These are phyloP conservation scores for Cremastobaeus sp. DNA, from an alignment of 2,888 invertebrate species.

Conservation along the genomic window DNA sequence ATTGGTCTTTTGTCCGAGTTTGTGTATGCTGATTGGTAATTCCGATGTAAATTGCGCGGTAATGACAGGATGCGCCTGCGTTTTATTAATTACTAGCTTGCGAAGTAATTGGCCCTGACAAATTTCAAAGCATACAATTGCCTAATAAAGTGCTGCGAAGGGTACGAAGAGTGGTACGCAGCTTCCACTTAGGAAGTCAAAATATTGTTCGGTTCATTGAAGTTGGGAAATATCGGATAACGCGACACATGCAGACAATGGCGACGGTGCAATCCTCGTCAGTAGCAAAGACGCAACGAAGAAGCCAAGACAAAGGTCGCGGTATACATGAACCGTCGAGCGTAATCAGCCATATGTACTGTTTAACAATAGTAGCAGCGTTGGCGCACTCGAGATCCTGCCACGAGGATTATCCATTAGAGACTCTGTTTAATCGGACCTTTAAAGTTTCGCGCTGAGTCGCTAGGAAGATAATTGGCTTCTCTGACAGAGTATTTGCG, in stretches of 20 bases:
- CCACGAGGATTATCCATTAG: slow-evolving; percentile 75
- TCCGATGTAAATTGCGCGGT: too few species aligned
- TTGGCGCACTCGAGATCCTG: slow-evolving; percentile 59
- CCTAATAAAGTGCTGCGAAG: slow-evolving; percentile 7
- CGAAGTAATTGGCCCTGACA: slow-evolving; percentile 31
- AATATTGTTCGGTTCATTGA: slow-evolving; percentile 46
- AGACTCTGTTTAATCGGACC: slow-evolving; percentile 77
- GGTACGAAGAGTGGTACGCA: not conserved
- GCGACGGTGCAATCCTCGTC: slow-evolving; percentile 45
- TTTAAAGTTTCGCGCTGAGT: slow-evolving; percentile 73
- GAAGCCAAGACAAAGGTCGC: slow-evolving; percentile 58
- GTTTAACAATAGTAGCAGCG: slow-evolving; percentile 58
- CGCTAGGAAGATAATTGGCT: slow-evolving; percentile 66
- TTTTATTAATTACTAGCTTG: too few species aligned
- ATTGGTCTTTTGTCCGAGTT: too few species aligned
- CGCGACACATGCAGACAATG: slow-evolving; percentile 45
- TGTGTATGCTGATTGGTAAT: too few species aligned
- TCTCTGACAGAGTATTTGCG: slow-evolving; percentile 71
- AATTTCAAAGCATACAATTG: slow-evolving; percentile 6
- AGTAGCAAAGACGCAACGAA: slow-evolving; percentile 55
- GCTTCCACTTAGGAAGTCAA: slow-evolving; percentile 38
- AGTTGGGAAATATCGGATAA: slow-evolving; percentile 44
- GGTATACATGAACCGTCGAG: slow-evolving; percentile 55
- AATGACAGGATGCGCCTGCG: too few species aligned
- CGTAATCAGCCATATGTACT: slow-evolving; percentile 61